Evolutionary conservation across 2,888 invertebrate genomes (phyloP).

Genomic region (Andricus quercusramuli): DNA sequence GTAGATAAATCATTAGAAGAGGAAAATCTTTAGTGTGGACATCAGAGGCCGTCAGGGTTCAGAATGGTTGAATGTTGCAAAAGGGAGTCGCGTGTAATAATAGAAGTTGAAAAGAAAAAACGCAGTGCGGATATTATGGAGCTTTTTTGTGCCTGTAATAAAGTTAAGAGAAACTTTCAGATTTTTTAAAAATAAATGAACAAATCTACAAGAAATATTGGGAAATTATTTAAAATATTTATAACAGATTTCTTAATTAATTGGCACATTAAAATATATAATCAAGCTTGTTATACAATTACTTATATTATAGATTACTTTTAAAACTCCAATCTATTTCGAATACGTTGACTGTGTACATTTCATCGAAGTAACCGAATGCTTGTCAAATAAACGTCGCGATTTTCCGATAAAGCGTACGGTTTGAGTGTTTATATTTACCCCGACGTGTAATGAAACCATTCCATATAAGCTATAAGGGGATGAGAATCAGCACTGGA

Average conservation of each 20-base stretch:
- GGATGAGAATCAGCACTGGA: neutral
- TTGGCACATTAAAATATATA: neutral
- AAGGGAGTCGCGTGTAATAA: slow-evolving; percentile 9
- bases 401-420: neutral
- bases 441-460: neutral
- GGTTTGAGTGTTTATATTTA: neutral
- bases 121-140: neutral
- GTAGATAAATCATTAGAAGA: slow-evolving; percentile 33
- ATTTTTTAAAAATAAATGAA: too few relatives aligned
- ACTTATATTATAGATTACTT: neutral
- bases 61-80: slow-evolving; percentile 25
- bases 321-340: neutral
- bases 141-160: neutral
- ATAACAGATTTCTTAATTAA: neutral
- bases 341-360: neutral
- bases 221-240: too few relatives aligned
- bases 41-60: slow-evolving; percentile 17
- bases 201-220: too few relatives aligned
- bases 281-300: neutral
- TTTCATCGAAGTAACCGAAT: neutral
- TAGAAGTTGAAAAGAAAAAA: neutral
- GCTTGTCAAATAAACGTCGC: slow-evolving; percentile 7
- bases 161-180: too few relatives aligned
- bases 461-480: neutral
- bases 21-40: slow-evolving; percentile 20